These are phyloP conservation scores for Anodontia alba DNA, from an alignment of 2,888 invertebrate genomes.

Conservation along the genomic window DNA sequence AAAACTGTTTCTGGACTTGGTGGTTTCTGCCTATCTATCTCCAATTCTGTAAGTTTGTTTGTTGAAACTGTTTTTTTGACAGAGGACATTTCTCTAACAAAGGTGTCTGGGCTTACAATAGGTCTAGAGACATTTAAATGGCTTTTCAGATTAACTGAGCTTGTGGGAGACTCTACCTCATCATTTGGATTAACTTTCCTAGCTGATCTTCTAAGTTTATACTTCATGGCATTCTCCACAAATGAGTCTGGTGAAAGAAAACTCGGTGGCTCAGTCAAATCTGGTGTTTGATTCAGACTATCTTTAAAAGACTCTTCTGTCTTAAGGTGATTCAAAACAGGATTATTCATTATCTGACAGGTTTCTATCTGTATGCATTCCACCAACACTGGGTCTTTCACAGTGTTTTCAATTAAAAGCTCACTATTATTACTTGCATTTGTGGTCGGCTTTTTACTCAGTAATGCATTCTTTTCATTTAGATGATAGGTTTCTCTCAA, in stretches of 20 bases:
- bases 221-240: slow-evolving; percentile 3
- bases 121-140: slow-evolving; percentile 23
- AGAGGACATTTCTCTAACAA: slow-evolving; percentile 65
- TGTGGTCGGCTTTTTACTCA: neutral
- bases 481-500: neutral
- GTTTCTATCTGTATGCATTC: neutral
- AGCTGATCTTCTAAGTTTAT: slow-evolving; percentile 7
- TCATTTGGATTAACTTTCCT: neutral
- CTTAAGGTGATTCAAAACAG: neutral
- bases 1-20: slow-evolving; percentile 54
- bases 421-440: neutral
- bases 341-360: neutral
- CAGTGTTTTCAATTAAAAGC: neutral
- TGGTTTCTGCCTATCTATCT: slow-evolving; percentile 1
- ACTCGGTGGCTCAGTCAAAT: slow-evolving; percentile 41
- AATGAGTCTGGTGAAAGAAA: slow-evolving; percentile 34
- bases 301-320: neutral
- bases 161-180: neutral
- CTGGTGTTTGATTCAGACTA: neutral
- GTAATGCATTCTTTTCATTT: neutral
- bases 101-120: slow-evolving; percentile 71
- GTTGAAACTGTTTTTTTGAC: slow-evolving; percentile 33
- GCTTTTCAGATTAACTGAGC: neutral
- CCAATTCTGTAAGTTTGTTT: neutral
- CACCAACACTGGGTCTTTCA: neutral